Conservation (phyloP, 2,113 vertebrate species). For the Microtus ochrogaster region DNA sequence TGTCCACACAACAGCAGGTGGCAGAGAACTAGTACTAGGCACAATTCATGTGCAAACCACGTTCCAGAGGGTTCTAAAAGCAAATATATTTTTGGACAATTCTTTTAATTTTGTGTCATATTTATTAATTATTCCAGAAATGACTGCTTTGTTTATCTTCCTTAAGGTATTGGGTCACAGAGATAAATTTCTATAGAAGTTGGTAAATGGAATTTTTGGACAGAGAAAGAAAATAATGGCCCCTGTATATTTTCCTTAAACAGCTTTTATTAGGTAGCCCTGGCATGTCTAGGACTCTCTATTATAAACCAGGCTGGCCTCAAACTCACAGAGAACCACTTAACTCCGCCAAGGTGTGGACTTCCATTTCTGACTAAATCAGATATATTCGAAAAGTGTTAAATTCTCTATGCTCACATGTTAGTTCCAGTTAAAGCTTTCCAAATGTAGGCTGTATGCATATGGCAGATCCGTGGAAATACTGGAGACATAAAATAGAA, state of each 20-base stretch:
- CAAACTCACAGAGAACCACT: not conserved
- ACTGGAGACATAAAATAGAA: not conserved
- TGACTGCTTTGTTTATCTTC: not conserved
- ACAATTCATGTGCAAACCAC: not conserved
- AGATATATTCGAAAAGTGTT: not conserved
- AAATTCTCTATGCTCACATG: not conserved
- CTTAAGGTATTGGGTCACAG: not conserved
- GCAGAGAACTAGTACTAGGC: not conserved
- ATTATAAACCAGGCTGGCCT: not conserved
- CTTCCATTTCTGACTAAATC: not conserved
- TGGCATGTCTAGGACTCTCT: no score
- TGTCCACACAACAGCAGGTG: not conserved
- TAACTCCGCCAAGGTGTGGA: not conserved
- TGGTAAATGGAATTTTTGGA: not conserved
- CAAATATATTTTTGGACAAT: not conserved
- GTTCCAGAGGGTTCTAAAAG: not conserved
- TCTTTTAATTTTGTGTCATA: not conserved
- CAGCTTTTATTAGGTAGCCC: not conserved
- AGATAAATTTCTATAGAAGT: not conserved
- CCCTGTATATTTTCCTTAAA: not conserved
- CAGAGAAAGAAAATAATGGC: not conserved
- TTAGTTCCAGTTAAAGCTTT: not conserved
- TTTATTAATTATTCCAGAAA: not conserved
- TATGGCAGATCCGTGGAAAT: not conserved
- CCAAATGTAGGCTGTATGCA: accelerated